phyloP scores from a whole-genome alignment of 2,113 vertebrate species.

The Cairina moschata region DNA sequence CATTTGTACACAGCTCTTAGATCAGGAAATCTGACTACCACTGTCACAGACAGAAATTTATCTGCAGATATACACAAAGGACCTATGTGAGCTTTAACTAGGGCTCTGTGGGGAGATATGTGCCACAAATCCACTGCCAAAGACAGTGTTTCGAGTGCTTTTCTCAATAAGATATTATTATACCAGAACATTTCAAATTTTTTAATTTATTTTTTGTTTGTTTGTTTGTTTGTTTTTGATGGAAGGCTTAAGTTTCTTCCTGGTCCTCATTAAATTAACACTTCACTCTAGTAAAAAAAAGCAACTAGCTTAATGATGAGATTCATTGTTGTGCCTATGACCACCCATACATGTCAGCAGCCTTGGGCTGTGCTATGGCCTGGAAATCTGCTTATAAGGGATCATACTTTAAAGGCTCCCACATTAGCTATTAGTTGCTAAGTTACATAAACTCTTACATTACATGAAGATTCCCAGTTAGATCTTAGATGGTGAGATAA shows the following conservation, averaged over 20 bases:
- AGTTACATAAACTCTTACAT: background rate
- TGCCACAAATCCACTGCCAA: background rate
- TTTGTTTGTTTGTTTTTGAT: background rate
- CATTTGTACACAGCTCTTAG: background rate
- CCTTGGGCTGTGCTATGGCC: background rate
- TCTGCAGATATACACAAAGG: background rate
- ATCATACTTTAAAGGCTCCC: background rate
- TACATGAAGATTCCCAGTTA: background rate
- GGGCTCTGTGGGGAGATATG: background rate
- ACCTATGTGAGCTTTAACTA: background rate
- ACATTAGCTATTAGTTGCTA: background rate
- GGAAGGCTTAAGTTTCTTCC: background rate
- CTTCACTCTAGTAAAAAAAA: background rate
- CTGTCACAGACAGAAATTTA: background rate
- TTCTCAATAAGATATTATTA: background rate
- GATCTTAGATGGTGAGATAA: background rate
- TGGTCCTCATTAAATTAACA: background rate
- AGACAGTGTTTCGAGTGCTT: background rate
- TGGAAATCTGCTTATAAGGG: background rate
- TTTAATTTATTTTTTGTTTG: too few relatives aligned
- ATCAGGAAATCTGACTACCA: background rate
- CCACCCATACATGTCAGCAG: background rate
- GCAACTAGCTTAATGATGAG: background rate
- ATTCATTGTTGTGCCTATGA: too few relatives aligned
- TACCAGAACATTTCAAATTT: background rate